phyloP scores from a whole-genome alignment of 2,113 vertebrate genomes.

The Thamnophis sirtalis region DNA sequence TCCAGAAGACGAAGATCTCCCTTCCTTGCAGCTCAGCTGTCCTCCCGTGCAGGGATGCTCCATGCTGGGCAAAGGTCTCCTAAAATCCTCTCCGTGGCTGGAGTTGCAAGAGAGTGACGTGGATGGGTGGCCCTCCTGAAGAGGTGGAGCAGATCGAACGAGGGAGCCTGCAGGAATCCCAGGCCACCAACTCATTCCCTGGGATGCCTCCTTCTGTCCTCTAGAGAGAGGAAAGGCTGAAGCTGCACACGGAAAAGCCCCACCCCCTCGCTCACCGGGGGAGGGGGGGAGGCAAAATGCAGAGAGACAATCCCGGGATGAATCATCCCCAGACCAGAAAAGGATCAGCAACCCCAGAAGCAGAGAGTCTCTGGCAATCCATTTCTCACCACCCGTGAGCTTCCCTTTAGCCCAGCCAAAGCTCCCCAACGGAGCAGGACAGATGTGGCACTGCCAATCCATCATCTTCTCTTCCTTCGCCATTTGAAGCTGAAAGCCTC shows the following conservation, averaged over 20 bases:
- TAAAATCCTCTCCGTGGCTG: slow-evolving; percentile 23
- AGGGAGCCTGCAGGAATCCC: slow-evolving; percentile 49
- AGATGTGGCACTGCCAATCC: too few species aligned
- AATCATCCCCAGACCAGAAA: background rate
- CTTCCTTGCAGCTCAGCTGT: accelerated
- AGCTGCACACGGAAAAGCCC: background rate
- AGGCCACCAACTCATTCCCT: slow-evolving; percentile 34
- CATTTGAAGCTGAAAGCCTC: background rate
- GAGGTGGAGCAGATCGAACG: slow-evolving; percentile 9
- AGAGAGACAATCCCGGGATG: background rate
- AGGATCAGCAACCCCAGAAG: background rate
- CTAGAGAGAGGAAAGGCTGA: slow-evolving; percentile 40
- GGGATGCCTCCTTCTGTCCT: slow-evolving; percentile 35
- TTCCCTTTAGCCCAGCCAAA: background rate
- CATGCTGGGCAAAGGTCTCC: slow-evolving; percentile 37
- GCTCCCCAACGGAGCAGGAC: background rate
- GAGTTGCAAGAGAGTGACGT: slow-evolving; percentile 34
- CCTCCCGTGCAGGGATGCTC: background rate
- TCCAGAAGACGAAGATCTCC: accelerated
- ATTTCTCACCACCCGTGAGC: background rate
- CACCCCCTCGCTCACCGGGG: background rate
- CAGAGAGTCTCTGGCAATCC: background rate
- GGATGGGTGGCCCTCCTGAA: slow-evolving; percentile 42
- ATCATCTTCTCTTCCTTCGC: background rate
- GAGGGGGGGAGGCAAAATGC: background rate